Conservation (phyloP, 2,113 vertebrate species). For the Henicopernis longicauda region DNA sequence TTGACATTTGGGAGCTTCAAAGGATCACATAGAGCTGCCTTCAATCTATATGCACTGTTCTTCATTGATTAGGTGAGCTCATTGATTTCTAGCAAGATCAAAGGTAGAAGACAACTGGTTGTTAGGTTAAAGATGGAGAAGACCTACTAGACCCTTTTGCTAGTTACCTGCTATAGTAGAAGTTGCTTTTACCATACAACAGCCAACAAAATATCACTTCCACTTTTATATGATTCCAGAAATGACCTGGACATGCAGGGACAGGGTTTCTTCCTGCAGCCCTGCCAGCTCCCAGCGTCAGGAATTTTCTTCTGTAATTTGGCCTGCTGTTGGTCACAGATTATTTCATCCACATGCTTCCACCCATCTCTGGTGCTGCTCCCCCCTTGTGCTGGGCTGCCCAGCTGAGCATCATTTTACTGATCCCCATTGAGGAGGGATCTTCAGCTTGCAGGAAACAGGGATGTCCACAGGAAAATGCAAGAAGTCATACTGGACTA, state of each 20-base stretch:
- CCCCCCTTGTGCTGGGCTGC: neutral
- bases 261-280: neutral
- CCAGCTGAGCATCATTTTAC: neutral
- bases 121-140: conserved; percentile 21
- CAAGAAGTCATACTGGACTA: neutral
- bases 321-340: neutral
- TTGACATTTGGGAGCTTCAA: conserved; percentile 57
- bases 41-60: conserved; percentile 40
- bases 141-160: neutral
- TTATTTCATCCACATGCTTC: neutral
- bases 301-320: neutral
- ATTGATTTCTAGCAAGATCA: conserved; percentile 41
- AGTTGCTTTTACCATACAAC: neutral
- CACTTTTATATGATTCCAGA: neutral
- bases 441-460: neutral
- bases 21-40: conserved; percentile 31
- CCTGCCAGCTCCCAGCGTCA: neutral
- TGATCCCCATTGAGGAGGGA: neutral
- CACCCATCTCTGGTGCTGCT: neutral
- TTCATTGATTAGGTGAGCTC: conserved; percentile 50
- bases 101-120: conserved; percentile 5
- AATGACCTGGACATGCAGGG: neutral
- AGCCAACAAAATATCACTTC: neutral
- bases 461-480: neutral
- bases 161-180: neutral